Evolutionary conservation across 1,140 invertebrate genomes (phyloP).

Genomic region (Plectrocnemia conspersa): DNA sequence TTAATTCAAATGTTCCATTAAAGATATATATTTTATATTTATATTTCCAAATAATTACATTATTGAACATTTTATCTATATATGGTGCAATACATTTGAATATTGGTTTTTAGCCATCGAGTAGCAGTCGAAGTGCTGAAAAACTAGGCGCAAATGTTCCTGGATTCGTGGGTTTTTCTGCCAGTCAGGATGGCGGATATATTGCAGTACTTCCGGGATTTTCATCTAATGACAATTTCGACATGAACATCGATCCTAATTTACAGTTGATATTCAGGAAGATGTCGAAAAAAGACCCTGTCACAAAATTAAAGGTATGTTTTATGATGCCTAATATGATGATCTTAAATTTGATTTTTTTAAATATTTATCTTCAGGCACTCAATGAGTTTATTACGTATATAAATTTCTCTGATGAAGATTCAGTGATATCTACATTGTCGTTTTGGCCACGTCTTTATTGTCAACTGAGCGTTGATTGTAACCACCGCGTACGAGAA

Average conservation of each 20-base stretch:
- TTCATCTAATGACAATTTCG: constrained; percentile 52
- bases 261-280: constrained; percentile 67
- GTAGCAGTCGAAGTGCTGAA: constrained; percentile 73
- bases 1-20: constrained; percentile 3
- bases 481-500: constrained; percentile 76
- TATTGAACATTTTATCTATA: constrained; percentile 15
- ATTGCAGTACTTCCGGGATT: constrained; percentile 56
- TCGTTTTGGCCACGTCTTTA: constrained; percentile 77
- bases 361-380: constrained; percentile 51
- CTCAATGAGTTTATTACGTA: constrained; percentile 71
- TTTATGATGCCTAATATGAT: constrained; percentile 1
- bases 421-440: constrained; percentile 61
- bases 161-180: constrained; percentile 66
- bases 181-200: constrained; percentile 56
- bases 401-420: constrained; percentile 57
- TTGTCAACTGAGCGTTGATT: constrained; percentile 65
- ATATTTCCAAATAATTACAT: background rate
- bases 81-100: constrained; percentile 25
- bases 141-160: constrained; percentile 57
- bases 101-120: constrained; percentile 65
- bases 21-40: constrained; percentile 5
- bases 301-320: constrained; percentile 76
- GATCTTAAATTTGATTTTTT: background rate
- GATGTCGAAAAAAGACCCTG: constrained; percentile 79
- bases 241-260: constrained; percentile 55